Percentiles rank a stretch among this genome's conserved stretches.
Conservation (phyloP, 64 coral and sea anemone genomes). For the Platygyra sinensis region DNA sequence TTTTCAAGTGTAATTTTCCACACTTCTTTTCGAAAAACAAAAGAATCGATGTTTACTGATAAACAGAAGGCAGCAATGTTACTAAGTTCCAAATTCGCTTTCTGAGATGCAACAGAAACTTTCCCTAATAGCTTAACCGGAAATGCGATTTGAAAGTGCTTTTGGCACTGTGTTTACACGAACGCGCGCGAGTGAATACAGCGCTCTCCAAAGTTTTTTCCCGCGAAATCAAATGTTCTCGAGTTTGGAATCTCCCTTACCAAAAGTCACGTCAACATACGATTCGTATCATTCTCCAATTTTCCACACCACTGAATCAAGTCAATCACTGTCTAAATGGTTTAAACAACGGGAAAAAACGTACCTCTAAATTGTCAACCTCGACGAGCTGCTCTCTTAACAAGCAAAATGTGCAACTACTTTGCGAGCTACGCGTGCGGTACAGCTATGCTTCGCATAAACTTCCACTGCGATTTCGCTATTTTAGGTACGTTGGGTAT, state of each 20-base stretch:
- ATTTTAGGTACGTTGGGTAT: neutral
- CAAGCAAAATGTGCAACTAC: neutral
- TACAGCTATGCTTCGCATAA: too few species aligned
- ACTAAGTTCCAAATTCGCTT: neutral
- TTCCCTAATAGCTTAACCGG: neutral
- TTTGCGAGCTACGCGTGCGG: too few species aligned
- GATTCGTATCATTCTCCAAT: neutral
- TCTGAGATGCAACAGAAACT: neutral
- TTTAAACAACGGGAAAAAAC: slow-evolving; percentile 11
- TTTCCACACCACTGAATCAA: slow-evolving; percentile 34
- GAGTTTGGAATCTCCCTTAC: neutral
- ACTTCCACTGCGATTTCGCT: neutral
- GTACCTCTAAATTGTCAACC: neutral
- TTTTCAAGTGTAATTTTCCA: neutral
- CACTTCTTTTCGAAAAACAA: neutral
- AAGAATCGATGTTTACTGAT: neutral
- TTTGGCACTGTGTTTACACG: neutral
- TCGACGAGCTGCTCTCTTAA: neutral
- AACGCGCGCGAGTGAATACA: neutral
- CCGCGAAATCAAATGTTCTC: slow-evolving; percentile 1
- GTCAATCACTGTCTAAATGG: neutral
- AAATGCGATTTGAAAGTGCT: neutral
- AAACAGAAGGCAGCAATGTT: neutral
- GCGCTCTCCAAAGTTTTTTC: neutral
- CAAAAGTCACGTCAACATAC: slow-evolving; percentile 19